Evolutionary conservation across 2,113 vertebrate genomes (phyloP), one percentile per base, ranked within the genome.

Genomic region (Uria lomvia): DNA sequence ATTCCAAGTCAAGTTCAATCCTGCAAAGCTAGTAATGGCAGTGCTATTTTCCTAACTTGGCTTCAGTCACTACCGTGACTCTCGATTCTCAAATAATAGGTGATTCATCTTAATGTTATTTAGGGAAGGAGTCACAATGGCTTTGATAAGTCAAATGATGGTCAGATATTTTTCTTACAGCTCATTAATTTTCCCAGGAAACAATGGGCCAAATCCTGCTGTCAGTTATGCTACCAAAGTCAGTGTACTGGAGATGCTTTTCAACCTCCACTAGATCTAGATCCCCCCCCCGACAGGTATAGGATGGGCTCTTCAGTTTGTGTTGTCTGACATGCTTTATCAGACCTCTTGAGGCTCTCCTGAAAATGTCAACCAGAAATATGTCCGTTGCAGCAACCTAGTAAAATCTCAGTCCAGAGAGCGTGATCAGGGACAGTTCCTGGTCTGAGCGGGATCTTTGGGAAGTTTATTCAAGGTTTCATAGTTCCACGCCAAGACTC

Each of bases 1-100:
- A 96, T 96, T 96, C 97, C 96, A 94, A 89, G 84, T 97, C 98
- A 97, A 97, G 98, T 97, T 95, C 62, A 75, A 86, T 96, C 98
- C 97, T 98, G 98, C 93, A 88, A 22, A 70, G 83, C 60, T 65
- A 79, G 91, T 81, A 95, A 94, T 94, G 93, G 86, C 85, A 83
- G 77, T 72, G 55, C 92, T 94, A 36, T 36, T 94, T 90, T 96
- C 95, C 84, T 93, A 85, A 88, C 92, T 92, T 92, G 97, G 86
- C 97, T 94, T 86, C 95, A 96, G 96, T 98, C 96, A 92, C 94
- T 96, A 85, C 90, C 81, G 50, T 95, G 80, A 93, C 84, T 87
- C 96, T 96, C 81, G 9, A 88, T 86, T 88, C 97, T 95, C 92
- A 93, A 83, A 95, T 93, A 93, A 94, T 77, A 92, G 81, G 60